Percentiles rank a stretch among this genome's conserved stretches.
These are phyloP conservation scores for Diprion similis DNA, from an alignment of 1,140 invertebrate species.

Conservation along the genomic window DNA sequence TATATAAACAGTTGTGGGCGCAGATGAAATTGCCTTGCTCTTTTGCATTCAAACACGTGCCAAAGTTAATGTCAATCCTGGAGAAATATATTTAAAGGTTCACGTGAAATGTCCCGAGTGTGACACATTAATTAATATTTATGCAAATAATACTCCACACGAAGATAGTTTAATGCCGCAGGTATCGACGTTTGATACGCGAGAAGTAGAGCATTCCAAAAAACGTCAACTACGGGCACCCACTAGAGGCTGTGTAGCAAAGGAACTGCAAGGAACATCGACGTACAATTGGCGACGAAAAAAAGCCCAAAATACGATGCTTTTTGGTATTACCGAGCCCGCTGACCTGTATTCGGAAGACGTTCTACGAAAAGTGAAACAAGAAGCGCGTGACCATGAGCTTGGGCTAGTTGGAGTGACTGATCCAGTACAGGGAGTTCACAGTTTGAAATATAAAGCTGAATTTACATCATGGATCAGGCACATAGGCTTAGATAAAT, in stretches of 20 bases:
- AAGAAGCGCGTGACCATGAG: conserved; percentile 21
- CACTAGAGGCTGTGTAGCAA: conserved; percentile 4
- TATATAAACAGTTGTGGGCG: conserved; percentile 21
- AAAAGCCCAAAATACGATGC: conserved; percentile 12
- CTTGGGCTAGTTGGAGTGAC: not conserved
- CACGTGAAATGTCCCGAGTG: conserved; percentile 21
- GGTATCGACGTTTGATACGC: conserved; percentile 23
- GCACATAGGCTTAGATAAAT: conserved; percentile 24
- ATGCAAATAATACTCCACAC: conserved; percentile 9
- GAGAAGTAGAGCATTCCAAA: conserved; percentile 3
- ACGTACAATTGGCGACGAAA: conserved; percentile 20
- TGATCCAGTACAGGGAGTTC: conserved; percentile 19
- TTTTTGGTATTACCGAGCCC: conserved; percentile 18
- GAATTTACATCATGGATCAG: conserved; percentile 26
- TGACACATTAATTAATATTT: conserved; percentile 16
- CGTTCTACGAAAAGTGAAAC: conserved; percentile 14
- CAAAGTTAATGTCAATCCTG: conserved; percentile 15
- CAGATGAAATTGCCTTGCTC: conserved; percentile 19
- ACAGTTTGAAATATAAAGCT: conserved; percentile 22
- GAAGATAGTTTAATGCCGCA: conserved; percentile 14
- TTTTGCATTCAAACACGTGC: conserved; percentile 20
- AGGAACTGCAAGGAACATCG: conserved; percentile 7
- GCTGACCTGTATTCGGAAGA: not conserved
- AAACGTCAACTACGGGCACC: conserved; percentile 14
- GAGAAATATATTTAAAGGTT: conserved; percentile 16